phyloP scores from a whole-genome alignment of 2,888 invertebrate genomes.

The Leptinotarsa haldemani region DNA sequence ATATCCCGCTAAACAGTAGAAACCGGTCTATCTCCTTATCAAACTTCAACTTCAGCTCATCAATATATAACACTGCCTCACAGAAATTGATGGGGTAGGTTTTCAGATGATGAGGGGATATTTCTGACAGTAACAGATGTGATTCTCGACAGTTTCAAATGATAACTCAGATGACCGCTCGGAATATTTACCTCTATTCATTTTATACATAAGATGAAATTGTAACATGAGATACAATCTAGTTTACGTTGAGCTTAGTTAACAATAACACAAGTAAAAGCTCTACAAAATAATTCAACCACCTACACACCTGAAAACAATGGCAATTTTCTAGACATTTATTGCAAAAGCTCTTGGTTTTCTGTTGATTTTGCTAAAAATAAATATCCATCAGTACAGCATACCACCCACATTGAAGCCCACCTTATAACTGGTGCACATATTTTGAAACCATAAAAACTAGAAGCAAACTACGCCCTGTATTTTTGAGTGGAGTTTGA shows the following conservation, averaged over 20 bases:
- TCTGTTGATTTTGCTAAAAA: constrained; percentile 20
- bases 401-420: constrained; percentile 34
- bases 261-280: not conserved
- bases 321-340: constrained; percentile 31
- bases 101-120: no score
- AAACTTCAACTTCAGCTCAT: no score
- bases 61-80: no score
- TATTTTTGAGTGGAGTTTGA: not conserved
- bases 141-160: no score
- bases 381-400: constrained; percentile 34
- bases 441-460: constrained; percentile 27
- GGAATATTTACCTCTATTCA: no score
- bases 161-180: no score
- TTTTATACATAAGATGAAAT: no score
- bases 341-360: constrained; percentile 26
- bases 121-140: no score
- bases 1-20: no score
- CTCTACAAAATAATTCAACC: not conserved
- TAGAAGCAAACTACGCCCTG: constrained; percentile 17
- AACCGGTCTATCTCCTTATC: no score
- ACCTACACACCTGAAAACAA: constrained; percentile 21
- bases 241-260: not conserved
- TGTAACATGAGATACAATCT: not conserved
- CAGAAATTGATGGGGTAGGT: no score
- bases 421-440: constrained; percentile 29